Percentiles rank a stretch among this genome's conserved stretches.
phyloP scores from a whole-genome alignment of 2,888 invertebrate genomes.

The Chydorus sphaericus region DNA sequence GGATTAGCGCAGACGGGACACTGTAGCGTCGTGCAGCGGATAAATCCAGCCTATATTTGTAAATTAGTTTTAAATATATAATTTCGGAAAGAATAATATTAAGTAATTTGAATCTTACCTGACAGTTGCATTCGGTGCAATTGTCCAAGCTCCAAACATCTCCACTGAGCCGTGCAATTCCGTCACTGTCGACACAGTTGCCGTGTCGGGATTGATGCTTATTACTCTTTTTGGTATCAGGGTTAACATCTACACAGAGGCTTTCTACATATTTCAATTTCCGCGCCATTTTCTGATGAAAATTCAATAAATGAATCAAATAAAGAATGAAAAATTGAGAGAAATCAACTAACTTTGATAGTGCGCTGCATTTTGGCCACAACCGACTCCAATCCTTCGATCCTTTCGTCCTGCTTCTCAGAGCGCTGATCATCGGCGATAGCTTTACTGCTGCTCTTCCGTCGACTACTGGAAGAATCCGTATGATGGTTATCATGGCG shows the following conservation, averaged over 20 bases:
- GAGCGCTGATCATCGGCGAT: neutral
- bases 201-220: no score
- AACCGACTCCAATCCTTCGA: conserved; percentile 38
- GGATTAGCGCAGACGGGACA: conserved; percentile 32
- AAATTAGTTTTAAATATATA: no score
- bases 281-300: conserved; percentile 30
- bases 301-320: neutral
- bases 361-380: conserved; percentile 37
- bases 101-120: conserved; percentile 26
- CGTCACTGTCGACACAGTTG: conserved; percentile 29
- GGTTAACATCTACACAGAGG: conserved; percentile 20
- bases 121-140: conserved; percentile 37
- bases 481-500: neutral
- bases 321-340: neutral
- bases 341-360: conserved; percentile 25
- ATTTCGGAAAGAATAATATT: no score
- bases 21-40: conserved; percentile 32
- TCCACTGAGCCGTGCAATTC: conserved; percentile 31
- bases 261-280: conserved; percentile 28
- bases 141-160: conserved; percentile 35
- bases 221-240: conserved; percentile 23
- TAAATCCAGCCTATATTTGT: conserved; percentile 31
- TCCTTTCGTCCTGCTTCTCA: conserved; percentile 25
- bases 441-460: neutral
- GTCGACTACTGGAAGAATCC: neutral